phyloP scores from a whole-genome alignment of 2,113 vertebrate genomes.

The Corvus cornix region DNA sequence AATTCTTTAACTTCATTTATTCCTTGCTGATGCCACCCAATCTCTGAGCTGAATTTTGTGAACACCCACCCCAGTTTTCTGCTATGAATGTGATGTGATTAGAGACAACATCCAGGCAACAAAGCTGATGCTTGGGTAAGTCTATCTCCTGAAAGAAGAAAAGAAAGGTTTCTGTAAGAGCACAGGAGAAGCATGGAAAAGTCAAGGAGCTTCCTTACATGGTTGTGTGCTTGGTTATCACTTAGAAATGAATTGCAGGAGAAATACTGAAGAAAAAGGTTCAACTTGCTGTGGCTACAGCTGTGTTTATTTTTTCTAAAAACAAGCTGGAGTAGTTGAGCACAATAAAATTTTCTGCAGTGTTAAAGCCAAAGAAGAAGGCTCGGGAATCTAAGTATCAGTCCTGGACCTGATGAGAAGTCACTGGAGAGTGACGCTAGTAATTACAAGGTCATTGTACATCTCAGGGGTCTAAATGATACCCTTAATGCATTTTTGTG shows the following conservation, averaged over 20 bases:
- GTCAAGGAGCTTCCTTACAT: background rate
- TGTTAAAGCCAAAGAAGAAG: background rate
- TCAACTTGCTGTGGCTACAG: background rate
- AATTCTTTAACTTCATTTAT: background rate
- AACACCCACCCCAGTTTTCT: background rate
- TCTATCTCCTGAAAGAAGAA: background rate
- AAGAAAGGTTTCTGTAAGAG: background rate
- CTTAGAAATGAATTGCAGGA: background rate
- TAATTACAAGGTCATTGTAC: constrained; percentile 40
- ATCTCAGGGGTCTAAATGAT: background rate
- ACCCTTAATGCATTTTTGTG: constrained; percentile 30
- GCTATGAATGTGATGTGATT: background rate
- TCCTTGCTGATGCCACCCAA: background rate
- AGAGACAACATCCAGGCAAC: background rate
- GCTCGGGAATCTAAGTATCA: background rate
- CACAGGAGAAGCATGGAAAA: background rate
- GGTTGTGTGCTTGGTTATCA: background rate
- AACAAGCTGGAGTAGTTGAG: background rate
- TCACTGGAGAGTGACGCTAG: constrained; percentile 49
- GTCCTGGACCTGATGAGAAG: constrained; percentile 21
- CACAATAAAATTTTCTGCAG: background rate
- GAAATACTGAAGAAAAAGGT: background rate
- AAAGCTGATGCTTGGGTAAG: background rate
- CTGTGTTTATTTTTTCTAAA: background rate
- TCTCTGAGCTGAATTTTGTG: background rate